These are phyloP conservation scores for Dicerorhinus sumatrensis DNA, from an alignment of 2,113 vertebrate genomes.

Conservation along the genomic window DNA sequence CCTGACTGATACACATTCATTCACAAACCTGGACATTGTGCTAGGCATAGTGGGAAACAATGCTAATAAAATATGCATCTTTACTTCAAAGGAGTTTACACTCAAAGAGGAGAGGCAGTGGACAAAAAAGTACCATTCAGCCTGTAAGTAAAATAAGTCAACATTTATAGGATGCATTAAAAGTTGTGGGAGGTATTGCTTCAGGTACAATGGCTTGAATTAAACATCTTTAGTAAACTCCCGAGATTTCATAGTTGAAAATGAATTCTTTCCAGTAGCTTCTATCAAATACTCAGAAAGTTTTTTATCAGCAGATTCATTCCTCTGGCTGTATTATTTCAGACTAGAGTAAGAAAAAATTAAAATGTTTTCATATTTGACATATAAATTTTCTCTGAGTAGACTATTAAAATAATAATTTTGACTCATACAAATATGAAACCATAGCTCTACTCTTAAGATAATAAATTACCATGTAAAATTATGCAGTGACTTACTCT, in stretches of 20 bases:
- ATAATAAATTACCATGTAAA: not conserved
- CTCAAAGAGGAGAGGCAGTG: not conserved
- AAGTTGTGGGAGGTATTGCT: not conserved
- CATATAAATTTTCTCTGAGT: not conserved
- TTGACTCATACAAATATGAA: not conserved
- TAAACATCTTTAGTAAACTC: not conserved
- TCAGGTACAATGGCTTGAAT: not conserved
- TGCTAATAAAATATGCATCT: not conserved
- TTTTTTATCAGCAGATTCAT: not conserved
- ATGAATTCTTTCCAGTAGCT: not conserved
- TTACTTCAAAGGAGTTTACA: not conserved
- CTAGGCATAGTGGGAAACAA: not conserved
- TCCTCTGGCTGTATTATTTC: conserved; percentile 17
- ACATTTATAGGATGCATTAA: not conserved
- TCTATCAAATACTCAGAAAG: conserved; percentile 12
- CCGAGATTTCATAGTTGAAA: not conserved
- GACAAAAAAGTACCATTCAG: not conserved
- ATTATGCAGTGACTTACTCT: not conserved
- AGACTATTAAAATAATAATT: conserved; percentile 22
- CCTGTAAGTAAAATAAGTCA: not conserved
- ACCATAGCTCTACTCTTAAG: not conserved
- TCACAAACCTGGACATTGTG: not conserved
- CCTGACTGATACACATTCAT: not conserved
- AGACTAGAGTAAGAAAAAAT: not conserved
- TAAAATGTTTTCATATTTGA: not conserved